Conservation (phyloP, 2,797 vertebrate genomes). For the Hippoglossus hippoglossus region DNA sequence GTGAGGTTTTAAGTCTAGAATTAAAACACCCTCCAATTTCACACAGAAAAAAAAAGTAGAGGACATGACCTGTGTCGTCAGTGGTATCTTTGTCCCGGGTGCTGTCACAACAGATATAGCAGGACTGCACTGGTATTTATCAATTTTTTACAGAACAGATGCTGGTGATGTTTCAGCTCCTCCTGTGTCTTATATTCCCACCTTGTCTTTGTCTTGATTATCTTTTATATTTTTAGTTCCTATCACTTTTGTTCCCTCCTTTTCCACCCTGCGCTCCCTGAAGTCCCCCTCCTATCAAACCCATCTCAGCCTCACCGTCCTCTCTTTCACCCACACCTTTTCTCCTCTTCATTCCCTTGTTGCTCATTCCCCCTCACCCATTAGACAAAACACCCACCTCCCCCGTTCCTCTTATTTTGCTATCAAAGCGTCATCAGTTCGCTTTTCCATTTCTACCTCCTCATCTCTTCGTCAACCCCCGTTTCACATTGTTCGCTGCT, state of each 20-base stretch:
- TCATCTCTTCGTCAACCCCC: neutral
- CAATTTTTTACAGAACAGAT: slow-evolving; percentile 5
- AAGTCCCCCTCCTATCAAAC: neutral
- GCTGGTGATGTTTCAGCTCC: slow-evolving; percentile 1
- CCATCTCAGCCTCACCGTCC: slow-evolving; percentile 13
- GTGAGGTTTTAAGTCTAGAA: neutral
- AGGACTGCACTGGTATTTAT: slow-evolving; percentile 23
- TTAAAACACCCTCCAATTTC: neutral
- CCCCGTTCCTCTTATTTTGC: slow-evolving; percentile 22
- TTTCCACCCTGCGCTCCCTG: too few relatives aligned
- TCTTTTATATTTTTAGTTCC: slow-evolving; percentile 3
- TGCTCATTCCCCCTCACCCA: slow-evolving; percentile 27
- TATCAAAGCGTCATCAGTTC: slow-evolving; percentile 56
- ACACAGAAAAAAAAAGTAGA: neutral
- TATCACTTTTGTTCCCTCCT: neutral
- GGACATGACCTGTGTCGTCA: slow-evolving; percentile 25
- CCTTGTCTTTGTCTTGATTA: neutral
- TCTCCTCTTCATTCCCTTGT: neutral
- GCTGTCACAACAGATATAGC: slow-evolving; percentile 42
- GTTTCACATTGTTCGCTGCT: slow-evolving; percentile 1
- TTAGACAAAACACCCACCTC: slow-evolving; percentile 50
- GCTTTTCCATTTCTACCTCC: slow-evolving; percentile 16
- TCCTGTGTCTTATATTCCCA: slow-evolving; percentile 7
- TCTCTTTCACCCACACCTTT: slow-evolving; percentile 25
- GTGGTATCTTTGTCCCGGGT: slow-evolving; percentile 12